A percentile compares a stretch with the other conserved stretches of the same genome.
Conservation (phyloP, 1,140 invertebrate genomes). For the Phortica variegata region DNA sequence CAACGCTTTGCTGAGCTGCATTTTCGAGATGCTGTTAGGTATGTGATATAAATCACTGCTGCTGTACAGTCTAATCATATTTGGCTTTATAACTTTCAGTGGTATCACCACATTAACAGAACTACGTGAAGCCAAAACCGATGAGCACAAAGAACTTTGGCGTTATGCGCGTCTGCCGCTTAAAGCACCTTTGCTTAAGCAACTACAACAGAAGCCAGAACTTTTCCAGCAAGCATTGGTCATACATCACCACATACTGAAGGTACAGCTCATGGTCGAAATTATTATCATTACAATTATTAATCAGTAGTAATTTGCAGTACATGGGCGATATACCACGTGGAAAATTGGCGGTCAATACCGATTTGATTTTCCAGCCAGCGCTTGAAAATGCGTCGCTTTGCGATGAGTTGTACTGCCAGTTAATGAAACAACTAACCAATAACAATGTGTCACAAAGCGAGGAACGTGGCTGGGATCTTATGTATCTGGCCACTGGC, state of each 20-base stretch:
- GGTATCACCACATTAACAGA: no score
- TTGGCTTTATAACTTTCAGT: no score
- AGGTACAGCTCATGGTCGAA: no score
- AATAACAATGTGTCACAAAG: slow-evolving; percentile 79
- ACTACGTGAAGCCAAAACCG: slow-evolving; percentile 1
- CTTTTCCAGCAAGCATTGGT: slow-evolving; percentile 72
- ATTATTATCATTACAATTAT: not conserved
- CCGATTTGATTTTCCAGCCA: slow-evolving; percentile 85
- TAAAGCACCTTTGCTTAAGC: slow-evolving; percentile 82
- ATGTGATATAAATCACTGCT: not conserved
- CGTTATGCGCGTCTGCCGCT: slow-evolving; percentile 81
- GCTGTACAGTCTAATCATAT: not conserved
- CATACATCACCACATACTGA: slow-evolving; percentile 80
- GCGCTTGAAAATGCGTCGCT: slow-evolving; percentile 77
- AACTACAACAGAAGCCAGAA: slow-evolving; percentile 74
- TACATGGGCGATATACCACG: slow-evolving; percentile 94
- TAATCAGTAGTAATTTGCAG: no score
- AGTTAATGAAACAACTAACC: slow-evolving; percentile 92
- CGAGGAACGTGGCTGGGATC: slow-evolving; percentile 89
- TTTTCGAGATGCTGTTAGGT: slow-evolving; percentile 65
- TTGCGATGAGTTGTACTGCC: slow-evolving; percentile 90
- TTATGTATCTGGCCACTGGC: slow-evolving; percentile 89
- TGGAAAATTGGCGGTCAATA: slow-evolving; percentile 67
- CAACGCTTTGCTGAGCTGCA: slow-evolving; percentile 80
- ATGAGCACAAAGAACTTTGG: slow-evolving; percentile 70